Evolutionary conservation across 2,797 vertebrate species (phyloP).

Genomic region (Esox masquinongy): DNA sequence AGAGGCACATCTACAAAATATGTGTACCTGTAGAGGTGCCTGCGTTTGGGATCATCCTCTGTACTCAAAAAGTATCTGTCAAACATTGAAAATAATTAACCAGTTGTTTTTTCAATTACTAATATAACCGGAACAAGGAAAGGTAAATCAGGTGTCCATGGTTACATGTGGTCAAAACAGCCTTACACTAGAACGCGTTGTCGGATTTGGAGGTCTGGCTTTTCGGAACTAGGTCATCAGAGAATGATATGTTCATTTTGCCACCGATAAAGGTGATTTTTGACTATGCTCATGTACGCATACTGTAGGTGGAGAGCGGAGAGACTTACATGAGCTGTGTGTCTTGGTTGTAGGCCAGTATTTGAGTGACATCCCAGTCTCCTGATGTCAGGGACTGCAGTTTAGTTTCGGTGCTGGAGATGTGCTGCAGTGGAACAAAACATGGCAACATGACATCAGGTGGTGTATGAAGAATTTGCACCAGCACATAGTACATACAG

Average conservation of each 20-base stretch:
- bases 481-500: not conserved
- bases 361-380: conserved; percentile 94
- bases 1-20: not conserved
- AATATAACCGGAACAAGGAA: not conserved
- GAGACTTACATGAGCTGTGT: conserved; percentile 88
- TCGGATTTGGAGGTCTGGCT: too few relatives aligned
- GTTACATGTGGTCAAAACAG: not conserved
- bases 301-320: conserved; percentile 75
- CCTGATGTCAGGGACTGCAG: conserved; percentile 94
- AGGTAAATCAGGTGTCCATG: not conserved
- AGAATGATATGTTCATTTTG: not conserved
- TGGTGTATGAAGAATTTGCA: too few relatives aligned
- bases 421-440: conserved; percentile 77
- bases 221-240: not conserved
- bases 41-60: conserved; percentile 87
- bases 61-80: conserved; percentile 96
- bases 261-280: not conserved
- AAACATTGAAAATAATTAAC: conserved; percentile 18
- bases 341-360: conserved; percentile 88
- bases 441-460: not conserved
- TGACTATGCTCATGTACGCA: not conserved
- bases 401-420: conserved; percentile 85
- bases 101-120: not conserved
- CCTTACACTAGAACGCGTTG: too few relatives aligned
- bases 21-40: conserved; percentile 95